Evolutionary conservation across 2,888 invertebrate species (phyloP).

Genomic region (Dynastes grantii): DNA sequence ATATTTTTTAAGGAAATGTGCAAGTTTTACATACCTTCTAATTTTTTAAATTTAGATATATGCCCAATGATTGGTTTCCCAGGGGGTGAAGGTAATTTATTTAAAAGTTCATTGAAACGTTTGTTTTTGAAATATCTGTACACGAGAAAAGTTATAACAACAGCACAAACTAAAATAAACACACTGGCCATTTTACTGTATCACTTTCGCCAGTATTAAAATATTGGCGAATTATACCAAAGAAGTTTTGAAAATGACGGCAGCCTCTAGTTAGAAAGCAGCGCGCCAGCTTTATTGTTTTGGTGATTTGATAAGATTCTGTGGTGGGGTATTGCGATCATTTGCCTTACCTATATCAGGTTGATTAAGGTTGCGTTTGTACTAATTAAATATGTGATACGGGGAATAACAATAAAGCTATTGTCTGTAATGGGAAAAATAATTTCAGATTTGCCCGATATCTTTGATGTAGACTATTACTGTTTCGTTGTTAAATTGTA

Average conservation of each 20-base stretch:
- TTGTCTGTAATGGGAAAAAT: no score
- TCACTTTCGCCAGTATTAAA: not conserved
- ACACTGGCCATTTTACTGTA: constrained; percentile 41
- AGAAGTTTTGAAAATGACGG: not conserved
- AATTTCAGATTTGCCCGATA: no score
- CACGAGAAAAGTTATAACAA: constrained; percentile 23
- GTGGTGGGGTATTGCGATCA: no score
- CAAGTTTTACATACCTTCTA: constrained; percentile 56
- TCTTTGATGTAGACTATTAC: no score
- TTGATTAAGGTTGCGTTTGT: no score
- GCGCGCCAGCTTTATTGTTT: no score
- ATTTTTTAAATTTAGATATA: constrained; percentile 61
- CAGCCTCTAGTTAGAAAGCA: not conserved
- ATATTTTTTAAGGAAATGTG: not conserved
- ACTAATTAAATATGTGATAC: no score
- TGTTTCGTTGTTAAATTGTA: no score
- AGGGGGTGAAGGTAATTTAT: constrained; percentile 61
- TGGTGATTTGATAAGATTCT: no score
- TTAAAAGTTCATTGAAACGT: constrained; percentile 50
- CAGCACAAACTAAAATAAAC: constrained; percentile 25
- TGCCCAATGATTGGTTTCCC: constrained; percentile 65
- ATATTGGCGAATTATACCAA: no score
- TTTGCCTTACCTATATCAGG: no score
- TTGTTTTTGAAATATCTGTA: constrained; percentile 50
- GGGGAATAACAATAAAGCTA: no score